Base-by-base conservation (phyloP, 2,797 vertebrate species). In the Aulostomus chinensis region DNA sequence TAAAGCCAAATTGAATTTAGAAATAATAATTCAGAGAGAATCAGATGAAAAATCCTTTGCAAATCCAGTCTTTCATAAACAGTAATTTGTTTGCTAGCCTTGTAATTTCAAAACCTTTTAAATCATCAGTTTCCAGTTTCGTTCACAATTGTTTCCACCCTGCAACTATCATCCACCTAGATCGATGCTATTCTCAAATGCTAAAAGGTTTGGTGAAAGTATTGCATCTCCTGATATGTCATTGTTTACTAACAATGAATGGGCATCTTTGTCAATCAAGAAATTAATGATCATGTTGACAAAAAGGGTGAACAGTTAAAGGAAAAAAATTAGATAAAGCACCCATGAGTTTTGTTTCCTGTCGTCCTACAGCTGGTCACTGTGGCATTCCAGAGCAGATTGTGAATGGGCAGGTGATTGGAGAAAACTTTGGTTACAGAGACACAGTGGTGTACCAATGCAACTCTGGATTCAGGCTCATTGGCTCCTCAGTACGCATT, bases 361-460 rank as follows among this genome's bases (percentile, higher is more conserved):
- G 11, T 56, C 47, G 26, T 3, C 14, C 32, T 39, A 9, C 72
- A 99, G 97, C 95, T 0, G 97, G 97, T 42, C 97, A 99, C 81
- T 99, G 97, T 72, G 96, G 97, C n/a, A 39, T 93, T 69, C 96
- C 97, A 21, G 95, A 98, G 63, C 83, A 89, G 38, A 98, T 98
- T 15, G 96, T 99, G 11, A 99, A 99, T 16, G 97, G 97, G 8
- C 96, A 98, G 89, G 95, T 97, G 70, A 94, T 99, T 20, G 97
- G 97, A 55, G 96, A 99, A 72, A 99, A 96, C 88, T 99, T 94
- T 47, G 97, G 97, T 0, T 99, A 99, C 28, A 90, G 96, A 87
- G 97, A 99, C 73, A 99, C 97, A 0, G 94, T 99, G 61, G 97
- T 99, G 39, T 99, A 99, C 79, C 97, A 99, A 37, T 99, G 97